Evolutionary conservation across 2,113 vertebrate genomes (phyloP), one percentile per base, ranked within the genome.

Genomic region (Saguinus midas): DNA sequence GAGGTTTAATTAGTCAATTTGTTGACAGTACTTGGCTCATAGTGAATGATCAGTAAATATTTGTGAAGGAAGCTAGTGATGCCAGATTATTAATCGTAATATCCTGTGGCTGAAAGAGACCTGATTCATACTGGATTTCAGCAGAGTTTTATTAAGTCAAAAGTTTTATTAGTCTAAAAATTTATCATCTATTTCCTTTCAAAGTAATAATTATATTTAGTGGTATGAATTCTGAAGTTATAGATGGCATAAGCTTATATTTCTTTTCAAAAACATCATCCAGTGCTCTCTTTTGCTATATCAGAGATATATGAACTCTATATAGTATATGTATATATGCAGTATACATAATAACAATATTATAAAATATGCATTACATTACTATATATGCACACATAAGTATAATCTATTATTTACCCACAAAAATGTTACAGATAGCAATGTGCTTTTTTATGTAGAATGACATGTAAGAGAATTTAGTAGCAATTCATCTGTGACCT

Each of bases 1-100:
- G 45, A 91, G 29, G 21, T 81, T 96, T 95, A 88, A 95, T 87
- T 91, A 14, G 95, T 96, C 35, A 84, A 1, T 58, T 73, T 95
- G n/a, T 90, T 82, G 81, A 82, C 58, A 64, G 21, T 66, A 43
- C 23, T 92, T 85, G 88, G 32, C 61, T 75, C 11, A 72, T 32
- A 90, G 43, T 52, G 58, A 76, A 32, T 73, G 32, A 95, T 64
- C 70, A 35, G 66, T 93, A 97, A 85, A 79, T 91, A 89, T 72
- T 88, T 95, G 52, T 76, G 94, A 86, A 75, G 58, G 48, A 89
- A 96, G 90, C 17, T 73, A 79, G 14, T 92, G 81, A 82, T 45
- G 35, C 6, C 73, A 58, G 40, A 76, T 61, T 82, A 92, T 85
- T 96, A 95, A 87, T 88, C 45, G 92, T 85, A 90, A 13, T 61